Evolutionary conservation across 2,888 invertebrate genomes (phyloP).

Genomic region (Tenthredo distinguenda): DNA sequence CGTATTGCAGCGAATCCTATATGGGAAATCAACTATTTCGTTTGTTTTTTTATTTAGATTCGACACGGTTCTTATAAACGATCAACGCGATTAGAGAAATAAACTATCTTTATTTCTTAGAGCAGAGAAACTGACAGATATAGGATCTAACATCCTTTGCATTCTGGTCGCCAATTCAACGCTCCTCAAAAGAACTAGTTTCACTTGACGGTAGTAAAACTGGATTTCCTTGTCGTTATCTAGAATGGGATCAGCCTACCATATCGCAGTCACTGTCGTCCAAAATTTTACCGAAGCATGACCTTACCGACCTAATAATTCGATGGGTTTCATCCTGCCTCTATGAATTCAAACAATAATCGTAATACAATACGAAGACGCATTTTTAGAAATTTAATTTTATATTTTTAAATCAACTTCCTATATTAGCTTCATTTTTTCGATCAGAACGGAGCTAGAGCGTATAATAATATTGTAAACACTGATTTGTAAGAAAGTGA

Average conservation of each 20-base stretch:
- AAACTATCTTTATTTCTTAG: neutral
- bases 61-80: neutral
- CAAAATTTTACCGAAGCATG: constrained; percentile 40
- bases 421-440: neutral
- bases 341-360: neutral
- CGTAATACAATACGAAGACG: neutral
- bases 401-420: constrained; percentile 5
- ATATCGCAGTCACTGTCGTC: constrained; percentile 3
- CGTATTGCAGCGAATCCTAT: neutral
- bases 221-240: constrained; percentile 32
- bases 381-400: neutral
- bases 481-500: neutral
- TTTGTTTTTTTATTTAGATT: neutral
- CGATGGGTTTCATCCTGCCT: constrained; percentile 14
- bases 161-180: constrained; percentile 21
- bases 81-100: neutral
- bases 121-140: constrained; percentile 38
- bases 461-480: neutral
- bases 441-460: neutral
- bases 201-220: constrained; percentile 38
- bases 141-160: constrained; percentile 33
- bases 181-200: constrained; percentile 17
- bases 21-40: constrained; percentile 1
- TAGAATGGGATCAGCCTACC: constrained; percentile 38
- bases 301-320: constrained; percentile 38